Conservation (phyloP, 2,888 invertebrate species). For the Gibbula magus region DNA sequence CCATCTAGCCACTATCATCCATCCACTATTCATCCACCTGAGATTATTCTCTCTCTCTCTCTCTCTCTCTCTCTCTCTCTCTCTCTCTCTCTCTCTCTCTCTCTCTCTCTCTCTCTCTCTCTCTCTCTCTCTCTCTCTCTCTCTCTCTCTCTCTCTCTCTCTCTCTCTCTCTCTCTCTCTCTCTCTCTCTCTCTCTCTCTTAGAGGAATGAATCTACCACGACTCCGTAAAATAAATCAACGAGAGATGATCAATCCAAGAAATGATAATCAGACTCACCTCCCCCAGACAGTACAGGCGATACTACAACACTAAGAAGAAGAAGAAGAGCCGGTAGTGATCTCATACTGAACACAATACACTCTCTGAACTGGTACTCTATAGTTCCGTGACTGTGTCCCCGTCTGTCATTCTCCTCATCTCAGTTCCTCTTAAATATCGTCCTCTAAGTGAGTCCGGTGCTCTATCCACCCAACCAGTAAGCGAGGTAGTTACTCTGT, state of each 20-base stretch:
- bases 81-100: neutral
- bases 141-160: neutral
- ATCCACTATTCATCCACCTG: neutral
- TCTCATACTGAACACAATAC: too few relatives aligned
- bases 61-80: neutral
- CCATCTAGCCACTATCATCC: neutral
- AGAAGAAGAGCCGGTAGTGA: too few relatives aligned
- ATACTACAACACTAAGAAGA: too few relatives aligned
- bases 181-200: neutral
- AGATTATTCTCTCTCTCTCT: neutral
- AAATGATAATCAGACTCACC: too few relatives aligned
- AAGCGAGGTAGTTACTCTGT: neutral
- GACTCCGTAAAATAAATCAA: too few relatives aligned
- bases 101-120: neutral
- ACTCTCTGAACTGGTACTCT: too few relatives aligned
- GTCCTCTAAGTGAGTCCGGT: neutral
- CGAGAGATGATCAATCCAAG: too few relatives aligned
- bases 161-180: conserved; percentile 15
- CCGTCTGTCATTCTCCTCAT: neutral
- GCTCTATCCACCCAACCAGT: neutral
- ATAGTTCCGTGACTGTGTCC: too few relatives aligned
- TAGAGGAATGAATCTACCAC: too few relatives aligned
- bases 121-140: neutral
- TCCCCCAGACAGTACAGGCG: too few relatives aligned
- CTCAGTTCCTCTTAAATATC: neutral